Conservation (phyloP, 2,888 invertebrate genomes). For the Scaptomyza polygonia region DNA sequence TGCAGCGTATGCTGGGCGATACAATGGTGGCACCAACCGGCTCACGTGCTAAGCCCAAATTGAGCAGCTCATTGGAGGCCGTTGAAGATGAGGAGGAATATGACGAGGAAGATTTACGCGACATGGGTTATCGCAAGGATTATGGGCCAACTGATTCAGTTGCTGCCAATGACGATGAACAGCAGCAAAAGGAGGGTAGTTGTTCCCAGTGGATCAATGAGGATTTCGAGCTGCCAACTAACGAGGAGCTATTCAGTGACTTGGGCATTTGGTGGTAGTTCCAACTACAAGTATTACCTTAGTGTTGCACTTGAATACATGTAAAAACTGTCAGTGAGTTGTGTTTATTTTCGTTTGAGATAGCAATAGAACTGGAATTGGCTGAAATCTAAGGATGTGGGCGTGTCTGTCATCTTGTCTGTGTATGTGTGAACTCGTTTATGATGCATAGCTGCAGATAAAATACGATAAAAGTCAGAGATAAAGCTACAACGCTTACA, state of each 20-base stretch:
- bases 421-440: slow-evolving; percentile 52
- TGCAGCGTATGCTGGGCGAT: slow-evolving; percentile 65
- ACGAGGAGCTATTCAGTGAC: slow-evolving; percentile 81
- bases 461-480: slow-evolving; percentile 69
- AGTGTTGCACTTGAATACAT: slow-evolving; percentile 22
- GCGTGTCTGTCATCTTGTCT: slow-evolving; percentile 18
- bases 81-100: slow-evolving; percentile 80
- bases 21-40: slow-evolving; percentile 7
- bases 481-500: slow-evolving; percentile 38
- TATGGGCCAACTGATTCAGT: slow-evolving; percentile 48
- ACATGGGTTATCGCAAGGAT: slow-evolving; percentile 77
- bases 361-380: slow-evolving; percentile 42
- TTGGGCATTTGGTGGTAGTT: slow-evolving; percentile 82
- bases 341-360: slow-evolving; percentile 20
- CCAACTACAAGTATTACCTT: not conserved
- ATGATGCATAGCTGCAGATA: slow-evolving; percentile 73
- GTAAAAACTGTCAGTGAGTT: slow-evolving; percentile 20
- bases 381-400: slow-evolving; percentile 20
- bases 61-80: slow-evolving; percentile 72
- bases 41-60: slow-evolving; percentile 19
- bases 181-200: slow-evolving; percentile 15
- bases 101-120: slow-evolving; percentile 79
- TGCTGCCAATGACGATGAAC: slow-evolving; percentile 5
- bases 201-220: slow-evolving; percentile 81
- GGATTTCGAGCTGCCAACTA: slow-evolving; percentile 80